Percentiles rank a stretch among this genome's conserved stretches.
Conservation (phyloP, 1,140 invertebrate genomes). For the Pomacea maculata region DNA sequence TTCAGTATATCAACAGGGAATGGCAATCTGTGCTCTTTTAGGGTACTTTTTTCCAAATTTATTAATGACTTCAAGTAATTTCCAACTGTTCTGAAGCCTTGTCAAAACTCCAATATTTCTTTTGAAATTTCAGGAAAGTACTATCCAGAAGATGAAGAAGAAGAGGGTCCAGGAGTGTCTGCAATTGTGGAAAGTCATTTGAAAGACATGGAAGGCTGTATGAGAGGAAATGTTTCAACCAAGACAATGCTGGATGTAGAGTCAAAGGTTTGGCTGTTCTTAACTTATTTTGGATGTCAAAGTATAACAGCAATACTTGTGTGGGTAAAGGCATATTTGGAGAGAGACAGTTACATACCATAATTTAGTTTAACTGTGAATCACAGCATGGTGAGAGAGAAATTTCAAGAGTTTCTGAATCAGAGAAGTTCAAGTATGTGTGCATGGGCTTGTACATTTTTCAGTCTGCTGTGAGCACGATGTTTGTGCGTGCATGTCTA, state of each 20-base stretch:
- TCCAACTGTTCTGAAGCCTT: too few relatives aligned
- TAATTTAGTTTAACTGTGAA: background rate
- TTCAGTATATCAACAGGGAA: too few relatives aligned
- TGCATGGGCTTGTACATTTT: too few relatives aligned
- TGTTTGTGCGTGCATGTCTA: background rate
- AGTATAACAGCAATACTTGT: background rate
- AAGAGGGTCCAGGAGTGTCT: slow-evolving; percentile 60
- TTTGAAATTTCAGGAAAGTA: slow-evolving; percentile 52
- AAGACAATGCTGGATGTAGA: slow-evolving; percentile 65
- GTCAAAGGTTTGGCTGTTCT: slow-evolving; percentile 55
- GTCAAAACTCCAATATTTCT: background rate
- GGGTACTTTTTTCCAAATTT: too few relatives aligned
- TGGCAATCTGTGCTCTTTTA: too few relatives aligned
- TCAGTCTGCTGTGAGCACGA: background rate
- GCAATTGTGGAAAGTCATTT: slow-evolving; percentile 54
- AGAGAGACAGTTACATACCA: too few relatives aligned
- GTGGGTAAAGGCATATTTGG: too few relatives aligned
- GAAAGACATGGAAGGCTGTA: slow-evolving; percentile 51
- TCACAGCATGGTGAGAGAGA: background rate
- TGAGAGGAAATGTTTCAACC: slow-evolving; percentile 58
- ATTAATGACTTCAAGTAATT: too few relatives aligned
- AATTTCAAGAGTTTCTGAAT: background rate
- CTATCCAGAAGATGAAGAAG: slow-evolving; percentile 57
- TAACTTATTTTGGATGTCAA: background rate
- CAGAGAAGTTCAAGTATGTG: too few relatives aligned